Conservation (phyloP, 2,888 invertebrate genomes). For the Nemoura dubitans region DNA sequence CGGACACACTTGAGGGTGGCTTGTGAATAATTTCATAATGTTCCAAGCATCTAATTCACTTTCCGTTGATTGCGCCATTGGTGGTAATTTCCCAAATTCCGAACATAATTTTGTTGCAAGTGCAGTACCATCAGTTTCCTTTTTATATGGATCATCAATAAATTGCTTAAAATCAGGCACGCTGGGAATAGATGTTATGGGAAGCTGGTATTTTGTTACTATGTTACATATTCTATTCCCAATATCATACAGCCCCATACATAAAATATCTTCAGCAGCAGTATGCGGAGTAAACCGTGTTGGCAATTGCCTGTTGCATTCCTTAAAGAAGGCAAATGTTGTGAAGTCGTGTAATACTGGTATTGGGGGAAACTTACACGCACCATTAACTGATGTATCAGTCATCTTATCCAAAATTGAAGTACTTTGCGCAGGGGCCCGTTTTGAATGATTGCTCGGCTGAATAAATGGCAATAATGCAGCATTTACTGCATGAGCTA, state of each 20-base stretch:
- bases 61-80: background rate
- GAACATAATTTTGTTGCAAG: constrained; percentile 17
- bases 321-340: constrained; percentile 16
- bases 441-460: background rate
- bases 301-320: constrained; percentile 8
- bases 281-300: background rate
- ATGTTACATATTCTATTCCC: constrained; percentile 1
- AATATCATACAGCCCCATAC: constrained; percentile 18
- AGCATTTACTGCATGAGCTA: background rate
- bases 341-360: background rate
- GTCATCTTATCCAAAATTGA: background rate
- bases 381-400: background rate
- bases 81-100: background rate
- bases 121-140: background rate
- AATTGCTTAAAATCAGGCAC: background rate
- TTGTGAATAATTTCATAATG: background rate
- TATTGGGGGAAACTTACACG: constrained; percentile 18
- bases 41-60: constrained; percentile 13
- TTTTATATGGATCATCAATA: background rate
- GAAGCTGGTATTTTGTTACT: background rate
- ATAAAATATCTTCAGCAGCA: constrained; percentile 3
- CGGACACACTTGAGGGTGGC: background rate
- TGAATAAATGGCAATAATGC: too few species aligned
- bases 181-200: background rate
- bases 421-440: background rate